Conservation (phyloP, 2,888 invertebrate genomes). For the Eupeodes luniger region DNA sequence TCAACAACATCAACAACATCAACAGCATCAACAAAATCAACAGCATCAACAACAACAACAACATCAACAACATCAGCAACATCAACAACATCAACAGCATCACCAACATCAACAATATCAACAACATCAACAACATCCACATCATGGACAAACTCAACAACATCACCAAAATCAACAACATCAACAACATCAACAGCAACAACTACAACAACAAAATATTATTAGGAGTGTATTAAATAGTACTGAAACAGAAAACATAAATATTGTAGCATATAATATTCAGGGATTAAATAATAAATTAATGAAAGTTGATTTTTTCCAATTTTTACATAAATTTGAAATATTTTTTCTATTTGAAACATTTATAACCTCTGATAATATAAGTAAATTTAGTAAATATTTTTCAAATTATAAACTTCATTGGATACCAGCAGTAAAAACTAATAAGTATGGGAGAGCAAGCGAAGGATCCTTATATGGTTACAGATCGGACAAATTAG, state of each 20-base stretch:
- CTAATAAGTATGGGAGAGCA: no score
- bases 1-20: slow-evolving; percentile 5
- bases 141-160: slow-evolving; percentile 1
- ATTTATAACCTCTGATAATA: neutral
- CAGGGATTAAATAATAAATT: slow-evolving; percentile 5
- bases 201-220: neutral
- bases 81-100: no score
- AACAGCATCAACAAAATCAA: no score
- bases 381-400: no score
- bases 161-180: neutral
- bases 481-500: no score
- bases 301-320: neutral
- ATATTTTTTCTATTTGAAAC: slow-evolving; percentile 6
- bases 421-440: no score
- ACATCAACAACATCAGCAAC: no score
- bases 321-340: neutral
- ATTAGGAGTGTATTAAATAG: no score
- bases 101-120: no score
- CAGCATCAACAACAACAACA: no score
- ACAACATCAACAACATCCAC: neutral
- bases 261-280: neutral
- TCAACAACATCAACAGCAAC: slow-evolving; percentile 5
- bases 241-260: neutral
- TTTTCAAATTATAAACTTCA: no score
- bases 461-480: no score